Percentiles rank a stretch among this genome's conserved stretches.
Conservation (phyloP, 2,113 vertebrate genomes). For the Oryzias celebensis region DNA sequence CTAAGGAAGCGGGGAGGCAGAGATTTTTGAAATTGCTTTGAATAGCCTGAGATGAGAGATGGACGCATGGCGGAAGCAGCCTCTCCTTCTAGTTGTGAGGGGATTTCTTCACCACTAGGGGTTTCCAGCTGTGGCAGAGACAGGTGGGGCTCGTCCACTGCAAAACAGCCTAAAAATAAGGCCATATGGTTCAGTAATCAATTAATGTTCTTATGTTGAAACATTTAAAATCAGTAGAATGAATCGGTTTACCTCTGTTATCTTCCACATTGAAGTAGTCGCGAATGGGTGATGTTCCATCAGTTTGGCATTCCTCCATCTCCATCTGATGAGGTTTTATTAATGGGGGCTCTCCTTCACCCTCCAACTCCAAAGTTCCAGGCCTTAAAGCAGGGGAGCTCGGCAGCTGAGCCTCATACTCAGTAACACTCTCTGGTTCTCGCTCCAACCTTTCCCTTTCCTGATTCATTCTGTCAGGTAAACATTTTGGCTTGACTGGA, state of each 20-base stretch:
- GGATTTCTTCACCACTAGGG: conserved; percentile 63
- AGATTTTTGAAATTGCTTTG: conserved; percentile 98
- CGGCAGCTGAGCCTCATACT: conserved; percentile 67
- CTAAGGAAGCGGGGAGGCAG: conserved; percentile 95
- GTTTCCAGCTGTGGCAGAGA: conserved; percentile 68
- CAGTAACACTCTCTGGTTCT: conserved; percentile 36
- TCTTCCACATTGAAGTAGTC: conserved; percentile 75
- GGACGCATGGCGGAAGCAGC: conserved; percentile 86
- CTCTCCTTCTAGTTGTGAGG: conserved; percentile 86
- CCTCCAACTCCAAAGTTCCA: conserved; percentile 48
- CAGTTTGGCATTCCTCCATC: conserved; percentile 74
- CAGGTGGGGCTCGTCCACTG: conserved; percentile 73
- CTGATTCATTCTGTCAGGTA: conserved; percentile 43
- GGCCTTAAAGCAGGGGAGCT: conserved; percentile 65
- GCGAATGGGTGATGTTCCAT: conserved; percentile 75
- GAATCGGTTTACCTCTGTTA: conserved; percentile 62
- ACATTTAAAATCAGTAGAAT: too few relatives aligned
- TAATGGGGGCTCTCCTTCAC: conserved; percentile 64
- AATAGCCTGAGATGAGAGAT: conserved; percentile 90
- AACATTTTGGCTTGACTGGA: conserved; percentile 27
- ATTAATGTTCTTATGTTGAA: too few relatives aligned
- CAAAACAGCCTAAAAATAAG: not conserved
- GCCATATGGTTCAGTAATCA: too few relatives aligned
- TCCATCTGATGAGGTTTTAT: conserved; percentile 52
- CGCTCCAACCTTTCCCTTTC: conserved; percentile 44